Percentiles rank a stretch among this genome's conserved stretches.
phyloP scores from a whole-genome alignment of 2,113 vertebrate species.

The Macrotus californicus region DNA sequence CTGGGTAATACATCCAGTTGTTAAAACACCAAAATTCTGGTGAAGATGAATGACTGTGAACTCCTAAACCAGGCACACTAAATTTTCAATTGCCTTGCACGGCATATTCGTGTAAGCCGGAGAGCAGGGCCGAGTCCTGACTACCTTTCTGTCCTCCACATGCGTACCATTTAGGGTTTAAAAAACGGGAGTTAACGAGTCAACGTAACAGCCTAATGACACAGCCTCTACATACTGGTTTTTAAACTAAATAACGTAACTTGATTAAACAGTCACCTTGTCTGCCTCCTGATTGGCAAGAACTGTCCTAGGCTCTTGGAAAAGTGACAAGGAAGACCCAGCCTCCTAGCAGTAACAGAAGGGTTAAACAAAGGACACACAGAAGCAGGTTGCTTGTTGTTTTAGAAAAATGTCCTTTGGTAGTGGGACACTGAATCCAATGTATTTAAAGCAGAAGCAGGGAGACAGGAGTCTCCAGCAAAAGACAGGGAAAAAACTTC shows the following conservation, averaged over 20 bases:
- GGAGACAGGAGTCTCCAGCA: neutral
- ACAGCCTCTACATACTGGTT: neutral
- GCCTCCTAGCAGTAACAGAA: neutral
- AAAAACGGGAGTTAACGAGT: neutral
- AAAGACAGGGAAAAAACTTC: neutral
- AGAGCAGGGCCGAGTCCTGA: neutral
- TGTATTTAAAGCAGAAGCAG: neutral
- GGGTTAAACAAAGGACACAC: neutral
- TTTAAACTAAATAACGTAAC: neutral
- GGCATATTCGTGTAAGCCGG: neutral
- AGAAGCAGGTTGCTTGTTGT: neutral
- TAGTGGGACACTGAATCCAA: neutral
- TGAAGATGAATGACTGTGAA: neutral
- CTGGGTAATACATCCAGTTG: neutral
- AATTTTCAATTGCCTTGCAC: neutral
- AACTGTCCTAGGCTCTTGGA: neutral
- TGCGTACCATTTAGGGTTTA: neutral
- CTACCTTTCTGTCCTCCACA: neutral
- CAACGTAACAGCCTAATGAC: conserved; percentile 4
- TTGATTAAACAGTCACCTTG: neutral
- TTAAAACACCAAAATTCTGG: conserved; percentile 28
- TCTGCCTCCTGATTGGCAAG: neutral
- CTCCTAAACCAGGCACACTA: conserved; percentile 16
- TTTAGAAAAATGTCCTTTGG: neutral
- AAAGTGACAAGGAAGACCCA: neutral